These are phyloP conservation scores for Aurelia aurita DNA, from an alignment of 30 jellyfish, hydroid and myxozoan species.

Conservation along the genomic window DNA sequence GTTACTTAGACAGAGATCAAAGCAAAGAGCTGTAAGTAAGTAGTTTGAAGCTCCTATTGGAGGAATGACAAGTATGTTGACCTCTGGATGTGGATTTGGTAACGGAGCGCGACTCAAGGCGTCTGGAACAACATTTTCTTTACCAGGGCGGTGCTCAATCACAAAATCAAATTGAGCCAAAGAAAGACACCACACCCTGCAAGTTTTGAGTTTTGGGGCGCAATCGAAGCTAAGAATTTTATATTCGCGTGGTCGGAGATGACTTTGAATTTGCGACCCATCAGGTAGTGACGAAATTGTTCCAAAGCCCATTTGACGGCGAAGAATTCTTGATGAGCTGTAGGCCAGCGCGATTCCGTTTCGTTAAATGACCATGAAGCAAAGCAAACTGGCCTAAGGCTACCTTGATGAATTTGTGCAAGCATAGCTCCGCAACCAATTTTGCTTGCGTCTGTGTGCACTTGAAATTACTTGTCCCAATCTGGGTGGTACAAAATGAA, in stretches of 20 bases:
- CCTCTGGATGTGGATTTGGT: constrained; percentile 14
- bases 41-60: neutral
- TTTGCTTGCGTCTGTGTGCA: constrained; percentile 39
- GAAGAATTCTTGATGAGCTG: constrained; percentile 31
- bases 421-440: constrained; percentile 34
- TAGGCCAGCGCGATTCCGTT: constrained; percentile 33
- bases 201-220: constrained; percentile 31
- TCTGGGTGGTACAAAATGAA: constrained; percentile 29
- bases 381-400: constrained; percentile 22
- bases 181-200: constrained; percentile 55
- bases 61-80: constrained; percentile 14
- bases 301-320: constrained; percentile 55
- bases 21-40: neutral
- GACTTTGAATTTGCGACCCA: constrained; percentile 34
- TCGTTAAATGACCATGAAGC: constrained; percentile 17
- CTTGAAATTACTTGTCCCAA: constrained; percentile 17
- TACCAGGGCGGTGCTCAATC: constrained; percentile 49
- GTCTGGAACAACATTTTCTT: constrained; percentile 46
- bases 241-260: constrained; percentile 55
- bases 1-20: neutral
- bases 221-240: constrained; percentile 48
- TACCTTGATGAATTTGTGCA: neutral
- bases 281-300: constrained; percentile 49
- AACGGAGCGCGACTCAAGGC: constrained; percentile 43
- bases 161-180: constrained; percentile 48